Evolutionary conservation across 2,888 invertebrate genomes (phyloP).

Genomic region (Amaurobius ferox): DNA sequence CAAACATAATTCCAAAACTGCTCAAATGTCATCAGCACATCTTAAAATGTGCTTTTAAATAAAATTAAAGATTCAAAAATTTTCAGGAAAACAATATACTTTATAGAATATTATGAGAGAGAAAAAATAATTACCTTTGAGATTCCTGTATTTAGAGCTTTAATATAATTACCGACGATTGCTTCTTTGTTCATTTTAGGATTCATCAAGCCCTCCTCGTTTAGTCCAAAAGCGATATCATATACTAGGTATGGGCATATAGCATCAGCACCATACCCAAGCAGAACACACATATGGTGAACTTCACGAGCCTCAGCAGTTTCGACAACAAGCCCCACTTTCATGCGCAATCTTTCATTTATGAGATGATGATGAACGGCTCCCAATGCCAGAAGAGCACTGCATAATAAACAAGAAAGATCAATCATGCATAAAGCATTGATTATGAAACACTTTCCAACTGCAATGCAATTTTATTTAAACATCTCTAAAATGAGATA

Average conservation of each 20-base stretch:
- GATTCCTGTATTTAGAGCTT: conserved; percentile 92
- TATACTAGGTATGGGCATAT: conserved; percentile 98
- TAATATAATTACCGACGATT: conserved; percentile 90
- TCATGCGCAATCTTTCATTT: conserved; percentile 95
- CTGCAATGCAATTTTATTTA: too few relatives aligned
- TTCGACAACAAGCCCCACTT: conserved; percentile 95
- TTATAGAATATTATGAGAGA: too few relatives aligned
- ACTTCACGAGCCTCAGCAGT: conserved; percentile 94
- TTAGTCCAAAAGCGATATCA: conserved; percentile 92
- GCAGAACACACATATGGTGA: conserved; percentile 95
- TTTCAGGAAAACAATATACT: too few relatives aligned
- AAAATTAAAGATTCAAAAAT: too few relatives aligned
- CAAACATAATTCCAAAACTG: too few relatives aligned
- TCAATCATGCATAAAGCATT: too few relatives aligned
- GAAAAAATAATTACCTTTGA: conserved; percentile 83
- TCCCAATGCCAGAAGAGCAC: conserved; percentile 90
- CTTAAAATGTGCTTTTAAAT: too few relatives aligned
- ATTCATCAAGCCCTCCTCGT: conserved; percentile 90
- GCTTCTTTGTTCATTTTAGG: conserved; percentile 85
- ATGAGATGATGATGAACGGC: conserved; percentile 97
- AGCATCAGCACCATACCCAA: conserved; percentile 98
- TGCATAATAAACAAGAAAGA: conserved; percentile 78
- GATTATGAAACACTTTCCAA: too few relatives aligned
- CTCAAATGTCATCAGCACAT: too few relatives aligned
- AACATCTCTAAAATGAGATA: too few relatives aligned